phyloP scores from a whole-genome alignment of 2,113 vertebrate genomes.

The Grantiella picta region DNA sequence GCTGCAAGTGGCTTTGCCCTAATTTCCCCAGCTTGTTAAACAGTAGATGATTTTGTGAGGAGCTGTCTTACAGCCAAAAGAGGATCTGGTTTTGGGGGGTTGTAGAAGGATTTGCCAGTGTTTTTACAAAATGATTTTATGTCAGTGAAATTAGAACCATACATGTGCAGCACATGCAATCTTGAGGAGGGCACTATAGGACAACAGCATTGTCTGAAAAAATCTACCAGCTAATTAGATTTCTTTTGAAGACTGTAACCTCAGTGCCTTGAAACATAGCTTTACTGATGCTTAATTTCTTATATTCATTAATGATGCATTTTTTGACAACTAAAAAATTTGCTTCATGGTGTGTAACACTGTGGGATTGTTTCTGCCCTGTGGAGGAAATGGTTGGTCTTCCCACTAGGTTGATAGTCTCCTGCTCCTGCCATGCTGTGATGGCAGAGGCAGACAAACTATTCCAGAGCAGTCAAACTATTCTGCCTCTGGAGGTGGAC shows the following conservation, averaged over 20 bases:
- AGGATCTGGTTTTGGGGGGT: background rate
- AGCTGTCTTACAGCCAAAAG: conserved; percentile 35
- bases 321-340: background rate
- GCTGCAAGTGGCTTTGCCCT: background rate
- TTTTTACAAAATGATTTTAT: background rate
- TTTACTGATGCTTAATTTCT: background rate
- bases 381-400: background rate
- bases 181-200: background rate
- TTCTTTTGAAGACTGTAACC: background rate
- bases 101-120: background rate
- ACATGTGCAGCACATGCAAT: background rate
- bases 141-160: background rate
- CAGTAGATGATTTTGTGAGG: background rate
- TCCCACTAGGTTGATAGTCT: background rate
- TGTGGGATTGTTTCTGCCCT: background rate
- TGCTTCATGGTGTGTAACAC: background rate
- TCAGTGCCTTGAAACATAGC: background rate
- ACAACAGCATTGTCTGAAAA: background rate
- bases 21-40: background rate
- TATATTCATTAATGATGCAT: background rate
- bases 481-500: conserved; percentile 42
- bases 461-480: conserved; percentile 36
- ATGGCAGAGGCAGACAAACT: conserved; percentile 19
- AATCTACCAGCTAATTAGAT: background rate
- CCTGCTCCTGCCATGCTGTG: conserved; percentile 14